Base-by-base conservation (phyloP, 2,888 invertebrate species). In the Chloroclysta siterata region DNA sequence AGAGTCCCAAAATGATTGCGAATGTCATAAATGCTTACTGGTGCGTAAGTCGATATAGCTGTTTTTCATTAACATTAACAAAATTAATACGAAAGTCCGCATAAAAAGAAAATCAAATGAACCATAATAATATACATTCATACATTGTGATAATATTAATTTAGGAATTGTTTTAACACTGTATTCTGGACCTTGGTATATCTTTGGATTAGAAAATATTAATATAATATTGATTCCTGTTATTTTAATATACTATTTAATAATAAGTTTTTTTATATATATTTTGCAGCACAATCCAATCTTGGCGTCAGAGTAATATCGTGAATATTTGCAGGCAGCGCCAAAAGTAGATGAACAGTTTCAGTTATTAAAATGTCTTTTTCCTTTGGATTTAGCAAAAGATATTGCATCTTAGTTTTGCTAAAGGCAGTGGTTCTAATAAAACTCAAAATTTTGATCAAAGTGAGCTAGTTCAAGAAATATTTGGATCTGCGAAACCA, bases 21-120 rank as follows among this genome's bases (percentile, higher is more conserved):
- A 46, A 42, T 47, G 62, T 63, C 60, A 56, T 70, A 72, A 72
- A 72, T 72, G 71, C 71, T 66, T 58, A 60, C 70, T 72, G 70
- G 71, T 58, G 66, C 47, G 58, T 54, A 65, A 57, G 63, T 66
- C 44, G 54, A 63, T 60, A 22, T 2, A 61, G 63, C 46, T 66
- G 55, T 55, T 52, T 53, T n/a, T n/a, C n/a, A n/a, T n/a, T n/a
- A n/a, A n/a, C 22, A 63, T 53, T 61, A 65, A 44, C 66, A 69
- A 67, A 63, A 55, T 64, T 58, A 65, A 64, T 62, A 67, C 52
- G 58, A 66, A 69, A 54, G 73, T 68, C 73, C 73, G 72, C 73
- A 62, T 77, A 78, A 72, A 72, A 70, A 72, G 58, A 72, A 74
- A 72, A 75, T 66, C 66, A 69, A 78, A 76, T 62, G 15, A 74